Conservation (phyloP, 2,797 vertebrate genomes). For the Microctenopoma lineatum region DNA sequence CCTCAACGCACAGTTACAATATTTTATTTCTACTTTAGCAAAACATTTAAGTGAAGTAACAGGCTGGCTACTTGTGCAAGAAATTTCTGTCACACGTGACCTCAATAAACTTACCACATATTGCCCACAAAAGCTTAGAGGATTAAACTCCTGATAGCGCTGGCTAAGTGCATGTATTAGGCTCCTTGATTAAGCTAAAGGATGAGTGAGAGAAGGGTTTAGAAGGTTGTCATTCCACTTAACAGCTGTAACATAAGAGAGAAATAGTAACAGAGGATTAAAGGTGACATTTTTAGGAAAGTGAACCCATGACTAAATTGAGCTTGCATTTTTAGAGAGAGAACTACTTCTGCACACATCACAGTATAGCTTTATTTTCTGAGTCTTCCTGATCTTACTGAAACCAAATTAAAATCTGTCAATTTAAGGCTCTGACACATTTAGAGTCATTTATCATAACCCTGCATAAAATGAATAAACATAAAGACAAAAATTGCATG, state of each 20-base stretch:
- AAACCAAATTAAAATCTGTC: constrained; percentile 6
- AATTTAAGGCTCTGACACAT: constrained; percentile 38
- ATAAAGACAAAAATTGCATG: neutral
- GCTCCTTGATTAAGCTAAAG: constrained; percentile 36
- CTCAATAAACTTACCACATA: constrained; percentile 14
- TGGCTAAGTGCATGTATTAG: constrained; percentile 20
- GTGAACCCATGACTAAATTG: constrained; percentile 2
- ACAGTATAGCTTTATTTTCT: neutral
- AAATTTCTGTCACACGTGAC: constrained; percentile 13
- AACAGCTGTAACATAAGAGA: constrained; percentile 14
- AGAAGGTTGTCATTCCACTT: constrained; percentile 26
- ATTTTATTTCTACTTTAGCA: neutral
- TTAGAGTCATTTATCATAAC: constrained; percentile 51
- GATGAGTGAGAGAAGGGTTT: constrained; percentile 28
- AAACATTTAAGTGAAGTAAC: neutral
- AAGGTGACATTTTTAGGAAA: constrained; percentile 4
- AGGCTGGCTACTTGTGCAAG: neutral
- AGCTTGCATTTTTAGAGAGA: constrained; percentile 4
- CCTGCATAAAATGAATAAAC: constrained; percentile 10
- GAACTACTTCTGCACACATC: neutral
- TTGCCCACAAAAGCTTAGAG: neutral
- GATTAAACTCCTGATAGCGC: constrained; percentile 26
- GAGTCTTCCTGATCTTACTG: constrained; percentile 11
- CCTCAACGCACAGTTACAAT: no score
- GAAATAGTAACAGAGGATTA: constrained; percentile 8